Conservation (phyloP, 2,113 vertebrate genomes). For the Talpa occidentalis region DNA sequence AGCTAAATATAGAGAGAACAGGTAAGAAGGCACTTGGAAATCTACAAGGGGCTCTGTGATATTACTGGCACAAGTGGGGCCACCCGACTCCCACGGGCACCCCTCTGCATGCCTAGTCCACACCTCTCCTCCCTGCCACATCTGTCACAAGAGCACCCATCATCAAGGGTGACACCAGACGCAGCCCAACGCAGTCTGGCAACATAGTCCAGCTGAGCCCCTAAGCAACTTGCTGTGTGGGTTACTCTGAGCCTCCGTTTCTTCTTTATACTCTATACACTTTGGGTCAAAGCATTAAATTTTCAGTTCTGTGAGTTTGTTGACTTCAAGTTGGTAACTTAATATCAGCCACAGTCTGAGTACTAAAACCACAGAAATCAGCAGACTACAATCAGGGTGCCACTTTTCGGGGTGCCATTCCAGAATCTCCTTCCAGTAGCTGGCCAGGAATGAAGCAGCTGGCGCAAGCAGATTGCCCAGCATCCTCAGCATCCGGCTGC, state of each 20-base stretch:
- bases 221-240: neutral
- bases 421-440: neutral
- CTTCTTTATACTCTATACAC: neutral
- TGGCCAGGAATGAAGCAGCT: slow-evolving; percentile 10
- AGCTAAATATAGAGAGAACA: neutral
- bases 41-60: too few relatives aligned
- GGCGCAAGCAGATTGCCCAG: slow-evolving; percentile 11
- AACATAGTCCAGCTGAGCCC: neutral
- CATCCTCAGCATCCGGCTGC: neutral
- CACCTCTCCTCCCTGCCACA: neutral
- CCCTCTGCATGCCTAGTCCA: too few relatives aligned
- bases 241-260: neutral
- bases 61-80: neutral
- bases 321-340: neutral
- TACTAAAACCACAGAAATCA: slow-evolving; percentile 19
- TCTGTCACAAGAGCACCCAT: neutral
- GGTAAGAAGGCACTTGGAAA: neutral
- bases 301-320: neutral
- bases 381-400: neutral
- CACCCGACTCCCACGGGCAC: neutral
- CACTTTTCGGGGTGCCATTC: neutral
- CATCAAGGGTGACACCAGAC: neutral
- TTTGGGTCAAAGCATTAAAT: neutral
- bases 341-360: neutral
- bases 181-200: neutral